Conservation (phyloP, 2,888 invertebrate species). For the Tyria jacobaeae region DNA sequence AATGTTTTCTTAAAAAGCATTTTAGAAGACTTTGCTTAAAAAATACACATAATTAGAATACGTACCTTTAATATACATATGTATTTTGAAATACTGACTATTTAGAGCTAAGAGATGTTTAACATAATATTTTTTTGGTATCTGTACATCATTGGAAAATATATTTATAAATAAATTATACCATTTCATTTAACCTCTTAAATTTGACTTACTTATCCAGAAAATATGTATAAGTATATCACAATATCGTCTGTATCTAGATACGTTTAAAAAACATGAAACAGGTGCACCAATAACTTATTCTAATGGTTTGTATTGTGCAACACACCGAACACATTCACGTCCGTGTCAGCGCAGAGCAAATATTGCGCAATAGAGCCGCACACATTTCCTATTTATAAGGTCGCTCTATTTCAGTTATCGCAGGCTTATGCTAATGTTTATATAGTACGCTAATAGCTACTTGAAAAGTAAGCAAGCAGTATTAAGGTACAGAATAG, state of each 20-base stretch:
- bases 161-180: not conserved
- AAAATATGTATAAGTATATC: slow-evolving; percentile 11
- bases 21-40: not conserved
- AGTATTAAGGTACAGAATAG: not conserved
- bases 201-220: not conserved
- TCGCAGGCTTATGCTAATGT: slow-evolving; percentile 70
- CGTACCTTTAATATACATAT: no score
- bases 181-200: not conserved
- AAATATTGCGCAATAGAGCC: slow-evolving; percentile 68
- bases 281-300: slow-evolving; percentile 51
- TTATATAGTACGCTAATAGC: slow-evolving; percentile 55
- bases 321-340: slow-evolving; percentile 63
- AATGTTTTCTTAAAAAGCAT: not conserved
- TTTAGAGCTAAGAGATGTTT: no score
- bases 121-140: no score
- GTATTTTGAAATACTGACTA: no score
- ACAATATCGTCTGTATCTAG: slow-evolving; percentile 23
- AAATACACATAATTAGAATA: not conserved
- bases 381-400: slow-evolving; percentile 74
- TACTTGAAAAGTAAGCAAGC: slow-evolving; percentile 13
- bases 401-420: slow-evolving; percentile 79
- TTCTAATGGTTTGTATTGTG: slow-evolving; percentile 62
- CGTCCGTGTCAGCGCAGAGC: slow-evolving; percentile 59
- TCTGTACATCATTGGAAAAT: no score
- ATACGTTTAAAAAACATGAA: slow-evolving; percentile 41